Evolutionary conservation across 2,797 vertebrate species (phyloP), one percentile per base, ranked within the genome.

Genomic region (Karalla daura): DNA sequence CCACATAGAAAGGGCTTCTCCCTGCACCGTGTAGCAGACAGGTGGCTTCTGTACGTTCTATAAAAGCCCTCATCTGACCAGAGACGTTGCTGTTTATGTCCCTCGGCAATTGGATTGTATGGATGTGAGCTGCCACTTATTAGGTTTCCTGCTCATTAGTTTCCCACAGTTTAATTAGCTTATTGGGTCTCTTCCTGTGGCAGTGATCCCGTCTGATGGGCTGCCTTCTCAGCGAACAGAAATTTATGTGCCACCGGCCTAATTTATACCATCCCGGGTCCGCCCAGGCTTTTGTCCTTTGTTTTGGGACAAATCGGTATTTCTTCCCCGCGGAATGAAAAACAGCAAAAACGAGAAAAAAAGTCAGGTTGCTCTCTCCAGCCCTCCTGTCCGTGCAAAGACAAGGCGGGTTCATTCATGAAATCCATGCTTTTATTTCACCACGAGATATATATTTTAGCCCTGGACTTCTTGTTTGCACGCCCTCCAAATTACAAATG

Each of bases 401-500:
- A 70, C 51, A 20, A 63, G 70, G 74, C 50, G 0, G 37, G 69
- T 45, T 66, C 54, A 27, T 45, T 75, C 52, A 78, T 80, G 51
- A 72, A 81, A 86, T 76, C 18, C 2, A 80, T 51, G 76, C 71
- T 85, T 85, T 78, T 59, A 46, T 76, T 84, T 81, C 32, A 27
- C 20, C 58, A 35, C 28, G 11, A 7, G 47, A 51, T 62, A 60
- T 58, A 21, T 50, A 64, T 72, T 81, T 83, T 72, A 69, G 74
- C 54, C 73, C 68, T 63, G 8, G 17, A 72, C 69, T 86, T n/a
- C 78, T 76, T 69, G 37, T 87, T 89, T 86, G 81, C 87, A 71
- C 78, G 52, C 72, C 81, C 81, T 84, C 78, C 74, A 84, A 89
- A 85, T 74, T 84, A 71, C 82, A 86, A 84, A 89, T 75, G 86